A percentile compares a stretch with the other conserved stretches of the same genome.
Evolutionary conservation across 2,888 invertebrate genomes (phyloP).

Genomic region (Tipula vernalis): DNA sequence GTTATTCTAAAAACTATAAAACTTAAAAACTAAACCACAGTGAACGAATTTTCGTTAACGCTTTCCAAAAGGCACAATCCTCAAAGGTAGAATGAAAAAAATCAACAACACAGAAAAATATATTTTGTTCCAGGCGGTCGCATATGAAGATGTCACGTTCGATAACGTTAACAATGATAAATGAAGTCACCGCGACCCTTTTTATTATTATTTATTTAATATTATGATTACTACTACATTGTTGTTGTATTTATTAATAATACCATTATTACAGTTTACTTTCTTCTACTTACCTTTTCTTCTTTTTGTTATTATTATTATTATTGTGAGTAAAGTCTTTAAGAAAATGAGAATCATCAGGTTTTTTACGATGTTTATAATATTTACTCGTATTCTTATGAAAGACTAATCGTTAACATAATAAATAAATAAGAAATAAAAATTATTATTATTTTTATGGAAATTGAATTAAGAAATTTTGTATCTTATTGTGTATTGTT

Average conservation of each 20-base stretch:
- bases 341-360: not conserved
- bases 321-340: not conserved
- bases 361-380: not conserved
- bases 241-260: not conserved
- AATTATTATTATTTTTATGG: not conserved
- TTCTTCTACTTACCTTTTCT: not conserved
- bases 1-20: not conserved
- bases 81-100: not conserved
- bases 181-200: conserved; percentile 16
- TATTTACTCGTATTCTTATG: not conserved
- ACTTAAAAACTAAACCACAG: not conserved
- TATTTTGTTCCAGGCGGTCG: conserved; percentile 11
- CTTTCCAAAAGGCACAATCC: not conserved
- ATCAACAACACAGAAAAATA: not conserved
- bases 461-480: not conserved
- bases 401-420: not conserved
- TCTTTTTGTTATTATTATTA: not conserved
- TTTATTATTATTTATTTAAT: conserved; percentile 4
- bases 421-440: conserved; percentile 4
- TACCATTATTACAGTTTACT: not conserved
- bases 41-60: not conserved
- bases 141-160: conserved; percentile 16
- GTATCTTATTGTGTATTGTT: not conserved
- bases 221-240: not conserved
- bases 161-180: conserved; percentile 17